Conservation (phyloP, 2,113 vertebrate species). For the Brachypteracias leptosomus region DNA sequence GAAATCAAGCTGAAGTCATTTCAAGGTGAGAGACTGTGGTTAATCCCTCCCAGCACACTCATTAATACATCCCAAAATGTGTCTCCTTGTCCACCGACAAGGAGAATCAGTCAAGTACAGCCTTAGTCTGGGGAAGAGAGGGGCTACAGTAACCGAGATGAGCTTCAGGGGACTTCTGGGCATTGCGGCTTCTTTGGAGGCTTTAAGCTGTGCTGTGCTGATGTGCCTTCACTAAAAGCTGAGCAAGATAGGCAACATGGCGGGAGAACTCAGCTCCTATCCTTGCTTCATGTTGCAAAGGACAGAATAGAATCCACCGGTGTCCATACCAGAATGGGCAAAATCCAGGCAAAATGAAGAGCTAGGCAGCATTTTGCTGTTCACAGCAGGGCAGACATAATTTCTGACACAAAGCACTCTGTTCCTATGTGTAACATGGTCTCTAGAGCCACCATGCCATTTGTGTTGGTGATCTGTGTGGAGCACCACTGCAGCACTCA, state of each 20-base stretch:
- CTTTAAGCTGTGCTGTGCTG: neutral
- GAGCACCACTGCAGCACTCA: neutral
- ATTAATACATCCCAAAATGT: neutral
- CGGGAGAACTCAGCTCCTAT: neutral
- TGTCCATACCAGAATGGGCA: neutral
- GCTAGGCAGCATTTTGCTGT: neutral
- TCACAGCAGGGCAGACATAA: neutral
- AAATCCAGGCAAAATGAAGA: neutral
- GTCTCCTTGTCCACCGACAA: neutral
- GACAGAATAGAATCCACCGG: neutral
- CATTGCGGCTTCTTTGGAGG: neutral
- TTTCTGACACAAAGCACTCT: neutral
- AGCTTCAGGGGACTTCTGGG: neutral
- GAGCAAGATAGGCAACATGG: neutral
- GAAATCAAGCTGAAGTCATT: slow-evolving; percentile 17
- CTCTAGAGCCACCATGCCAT: neutral
- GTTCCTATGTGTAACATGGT: neutral
- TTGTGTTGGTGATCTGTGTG: neutral
- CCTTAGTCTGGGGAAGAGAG: neutral
- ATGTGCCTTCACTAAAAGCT: neutral
- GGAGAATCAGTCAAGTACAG: neutral
- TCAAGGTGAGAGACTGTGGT: neutral
- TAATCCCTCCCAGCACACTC: neutral
- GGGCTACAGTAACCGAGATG: neutral
- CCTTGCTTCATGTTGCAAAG: neutral